Base-by-base conservation (phyloP, 2,888 invertebrate genomes). In the Sepiola atlantica region DNA sequence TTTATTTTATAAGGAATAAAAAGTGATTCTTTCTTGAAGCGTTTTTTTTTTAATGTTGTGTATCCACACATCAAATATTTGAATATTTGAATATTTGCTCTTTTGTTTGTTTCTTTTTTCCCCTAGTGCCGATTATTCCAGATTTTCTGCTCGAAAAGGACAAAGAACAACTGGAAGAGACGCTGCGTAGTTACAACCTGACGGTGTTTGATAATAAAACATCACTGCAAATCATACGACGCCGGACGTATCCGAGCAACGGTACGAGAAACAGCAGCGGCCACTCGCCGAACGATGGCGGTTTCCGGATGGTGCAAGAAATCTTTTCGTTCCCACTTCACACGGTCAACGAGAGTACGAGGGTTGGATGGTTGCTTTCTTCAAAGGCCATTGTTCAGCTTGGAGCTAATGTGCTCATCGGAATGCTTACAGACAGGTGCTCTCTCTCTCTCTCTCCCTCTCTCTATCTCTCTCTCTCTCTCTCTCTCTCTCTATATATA, bases 301-400 rank as follows among this genome's bases (percentile, higher is more conserved):
- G 21, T 8, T 92, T 92, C 32, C 21, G 91, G 90, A 20, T 93
- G 35, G 54, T 92, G 21, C 45, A 77, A 57, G 32, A 54, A 57
- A 92, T 61, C 35, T 93, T 95, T 10, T 94, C 94, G 28, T 57
- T 96, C 45, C 95, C 96, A 0, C 95, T 96, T 6, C 95, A 95
- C 92, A 95, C 96, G 0, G 95, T 96, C 91, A 96, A 95, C 91
- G 97, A 97, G 95, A 97, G 97, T 95, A 96, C 96, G n/a, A 95
- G 96, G 95, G 96, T 97, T 18, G 97, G 97, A 0, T 96, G 97
- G 96, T 95, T 97, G 90, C 96, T 97, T 94, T 98, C 98, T 77
- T 98, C 98, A 94, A 98, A 98, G 97, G 98, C 98, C 45, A 97
- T 98, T 95, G 98, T 98, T 12, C 98, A 99, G 97, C 98, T 99